Evolutionary conservation across 2,888 invertebrate species (phyloP), one percentile per base, ranked within the genome.

Genomic region (Diploptera punctata): DNA sequence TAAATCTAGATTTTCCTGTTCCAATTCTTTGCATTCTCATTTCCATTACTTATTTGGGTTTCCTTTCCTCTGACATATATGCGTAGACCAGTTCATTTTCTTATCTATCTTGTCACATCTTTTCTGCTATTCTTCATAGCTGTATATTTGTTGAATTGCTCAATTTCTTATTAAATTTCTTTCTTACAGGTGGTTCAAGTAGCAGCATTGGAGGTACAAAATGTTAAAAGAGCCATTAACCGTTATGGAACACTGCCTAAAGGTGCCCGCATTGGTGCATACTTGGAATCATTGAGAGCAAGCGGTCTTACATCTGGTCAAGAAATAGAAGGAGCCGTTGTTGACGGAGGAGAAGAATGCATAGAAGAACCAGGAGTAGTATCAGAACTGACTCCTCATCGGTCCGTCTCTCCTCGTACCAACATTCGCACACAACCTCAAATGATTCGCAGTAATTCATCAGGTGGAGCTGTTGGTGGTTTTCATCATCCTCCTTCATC

Each of bases 211-310:
- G 98, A 98, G 84, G 96, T 97, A 76, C 95, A 96, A 84, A 98
- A 98, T 85, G 97, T 98, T 68, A 93, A 95, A 80, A 91, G 95
- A 77, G 97, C 97, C 60, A 95, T 95, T 77, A 97, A 95, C 83
- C 89, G 97, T 29, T 98, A 98, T 82, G 99, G 99, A 19, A 99
- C 99, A 10, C 85, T 99, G 80, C 99, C 99, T 0, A 99, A 98
- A 84, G 97, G 94, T 62, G 97, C 97, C 10, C 89, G 98, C 76
- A 98, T 99, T 78, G 98, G 98, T 33, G 98, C 98, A 5, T 99
- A 96, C 83, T 85, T 99, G 70, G 98, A 98, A 83, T 97, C 97
- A 4, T 86, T 99, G 80, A 89, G 95, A 57, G 93, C 95, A 80
- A 93, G 92, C 80, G 92, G 91, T 65, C 82, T 86, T 78, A 84